These are phyloP conservation scores for Esox lucius DNA, from an alignment of 2,797 vertebrate genomes.

Conservation along the genomic window DNA sequence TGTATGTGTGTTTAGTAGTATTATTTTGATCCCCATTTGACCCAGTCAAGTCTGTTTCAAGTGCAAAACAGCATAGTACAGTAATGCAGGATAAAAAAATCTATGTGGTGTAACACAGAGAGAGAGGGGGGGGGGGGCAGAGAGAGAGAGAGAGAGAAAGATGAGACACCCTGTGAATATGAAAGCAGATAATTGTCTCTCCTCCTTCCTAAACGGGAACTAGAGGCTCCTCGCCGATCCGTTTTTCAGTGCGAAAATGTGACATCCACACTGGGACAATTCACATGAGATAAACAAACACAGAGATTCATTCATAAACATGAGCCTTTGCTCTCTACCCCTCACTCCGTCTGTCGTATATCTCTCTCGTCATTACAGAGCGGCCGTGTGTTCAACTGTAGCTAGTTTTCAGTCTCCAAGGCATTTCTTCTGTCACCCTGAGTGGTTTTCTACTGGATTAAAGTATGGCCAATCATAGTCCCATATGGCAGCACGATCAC, in stretches of 20 bases:
- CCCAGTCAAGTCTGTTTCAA: too few relatives aligned
- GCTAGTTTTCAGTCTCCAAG: constrained; percentile 41
- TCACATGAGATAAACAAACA: constrained; percentile 16
- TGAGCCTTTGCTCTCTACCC: constrained; percentile 33
- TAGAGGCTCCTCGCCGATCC: constrained; percentile 40
- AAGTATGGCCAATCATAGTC: constrained; percentile 36
- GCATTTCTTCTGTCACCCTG: constrained; percentile 58
- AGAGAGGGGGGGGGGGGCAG: constrained; percentile 49
- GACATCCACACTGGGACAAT: constrained; percentile 39
- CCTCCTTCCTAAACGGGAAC: constrained; percentile 60
- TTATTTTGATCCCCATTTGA: too few relatives aligned
- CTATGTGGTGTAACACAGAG: too few relatives aligned
- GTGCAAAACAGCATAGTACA: too few relatives aligned
- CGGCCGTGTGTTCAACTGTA: constrained; percentile 52
- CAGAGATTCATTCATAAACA: constrained; percentile 47
- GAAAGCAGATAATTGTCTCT: constrained; percentile 45
- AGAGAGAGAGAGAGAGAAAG: constrained; percentile 14
- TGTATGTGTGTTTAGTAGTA: too few relatives aligned
- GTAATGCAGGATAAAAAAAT: neutral
- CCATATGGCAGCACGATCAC: constrained; percentile 50
- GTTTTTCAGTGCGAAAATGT: constrained; percentile 29
- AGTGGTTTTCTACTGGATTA: constrained; percentile 53
- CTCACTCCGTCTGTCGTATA: constrained; percentile 10
- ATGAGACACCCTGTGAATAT: constrained; percentile 7
- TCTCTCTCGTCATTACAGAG: constrained; percentile 33